Evolutionary conservation across 2,888 invertebrate genomes (phyloP).

Genomic region (Aelia acuminata): DNA sequence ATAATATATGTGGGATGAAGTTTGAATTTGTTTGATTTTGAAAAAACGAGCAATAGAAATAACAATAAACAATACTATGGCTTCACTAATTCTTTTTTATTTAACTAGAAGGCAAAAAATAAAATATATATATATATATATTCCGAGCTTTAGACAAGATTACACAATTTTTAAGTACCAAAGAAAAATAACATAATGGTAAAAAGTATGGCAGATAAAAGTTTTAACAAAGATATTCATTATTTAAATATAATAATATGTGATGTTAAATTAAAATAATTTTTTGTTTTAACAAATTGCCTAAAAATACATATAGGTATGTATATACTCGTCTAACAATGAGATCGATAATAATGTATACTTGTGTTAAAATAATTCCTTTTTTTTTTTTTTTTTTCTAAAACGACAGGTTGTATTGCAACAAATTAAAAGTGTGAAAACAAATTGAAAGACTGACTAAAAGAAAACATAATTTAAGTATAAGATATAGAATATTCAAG

Average conservation of each 20-base stretch:
- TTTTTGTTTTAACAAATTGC: neutral
- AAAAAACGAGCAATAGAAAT: neutral
- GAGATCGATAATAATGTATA: conserved; percentile 38
- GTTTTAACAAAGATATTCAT: conserved; percentile 31
- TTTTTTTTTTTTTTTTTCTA: neutral
- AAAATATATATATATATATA: conserved; percentile 34
- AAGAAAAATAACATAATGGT: neutral
- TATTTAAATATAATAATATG: conserved; percentile 3
- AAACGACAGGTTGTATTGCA: neutral
- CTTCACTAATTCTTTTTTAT: conserved; percentile 42
- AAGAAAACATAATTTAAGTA: neutral
- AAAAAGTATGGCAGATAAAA: conserved; percentile 24
- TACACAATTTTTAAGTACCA: conserved; percentile 27
- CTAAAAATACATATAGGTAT: conserved; percentile 22
- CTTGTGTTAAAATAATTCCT: neutral
- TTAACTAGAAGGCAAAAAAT: conserved; percentile 41
- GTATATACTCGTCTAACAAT: conserved; percentile 20
- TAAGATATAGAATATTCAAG: neutral
- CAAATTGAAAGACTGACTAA: neutral
- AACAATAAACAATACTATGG: conserved; percentile 27
- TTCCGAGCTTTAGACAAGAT: conserved; percentile 15
- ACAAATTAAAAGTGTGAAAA: conserved; percentile 16
- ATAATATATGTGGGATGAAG: too few relatives aligned
- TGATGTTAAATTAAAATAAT: neutral
- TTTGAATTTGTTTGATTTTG: too few relatives aligned